Conservation (phyloP, 2,113 vertebrate species). For the Pyxicephalus adspersus region DNA sequence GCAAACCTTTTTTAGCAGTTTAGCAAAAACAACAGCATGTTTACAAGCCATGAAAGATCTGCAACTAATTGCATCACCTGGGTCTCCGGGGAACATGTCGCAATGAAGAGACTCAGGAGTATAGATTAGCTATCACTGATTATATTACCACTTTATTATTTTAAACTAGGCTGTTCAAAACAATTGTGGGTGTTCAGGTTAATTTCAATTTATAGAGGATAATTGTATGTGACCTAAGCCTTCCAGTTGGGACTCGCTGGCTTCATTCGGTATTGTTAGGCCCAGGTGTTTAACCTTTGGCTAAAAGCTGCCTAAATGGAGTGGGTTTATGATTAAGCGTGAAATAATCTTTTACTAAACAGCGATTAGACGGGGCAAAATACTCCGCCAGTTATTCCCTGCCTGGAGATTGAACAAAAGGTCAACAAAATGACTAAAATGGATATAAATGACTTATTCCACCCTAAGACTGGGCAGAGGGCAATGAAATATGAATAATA, state of each 20-base stretch:
- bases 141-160: slow-evolving; percentile 55
- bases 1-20: slow-evolving; percentile 53
- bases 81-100: slow-evolving; percentile 21
- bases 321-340: slow-evolving; percentile 49
- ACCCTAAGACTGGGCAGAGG: slow-evolving; percentile 11
- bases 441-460: slow-evolving; percentile 43
- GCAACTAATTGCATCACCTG: slow-evolving; percentile 55
- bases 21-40: slow-evolving; percentile 51
- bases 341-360: slow-evolving; percentile 54
- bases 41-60: slow-evolving; percentile 53
- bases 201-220: slow-evolving; percentile 51
- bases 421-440: slow-evolving; percentile 43
- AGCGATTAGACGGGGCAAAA: slow-evolving; percentile 46
- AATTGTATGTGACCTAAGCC: slow-evolving; percentile 53
- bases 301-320: slow-evolving; percentile 45
- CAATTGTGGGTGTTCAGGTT: slow-evolving; percentile 55
- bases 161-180: slow-evolving; percentile 53
- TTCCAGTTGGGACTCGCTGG: slow-evolving; percentile 37
- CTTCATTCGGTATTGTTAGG: slow-evolving; percentile 15
- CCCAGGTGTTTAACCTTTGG: slow-evolving; percentile 51
- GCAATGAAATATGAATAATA: slow-evolving; percentile 33
- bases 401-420: slow-evolving; percentile 44
- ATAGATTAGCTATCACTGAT: slow-evolving; percentile 55
- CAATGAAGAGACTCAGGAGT: slow-evolving; percentile 49
- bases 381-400: slow-evolving; percentile 29